Percentiles rank a stretch among this genome's conserved stretches.
Evolutionary conservation across 2,888 invertebrate species (phyloP).

Genomic region (Chironomus riparius): DNA sequence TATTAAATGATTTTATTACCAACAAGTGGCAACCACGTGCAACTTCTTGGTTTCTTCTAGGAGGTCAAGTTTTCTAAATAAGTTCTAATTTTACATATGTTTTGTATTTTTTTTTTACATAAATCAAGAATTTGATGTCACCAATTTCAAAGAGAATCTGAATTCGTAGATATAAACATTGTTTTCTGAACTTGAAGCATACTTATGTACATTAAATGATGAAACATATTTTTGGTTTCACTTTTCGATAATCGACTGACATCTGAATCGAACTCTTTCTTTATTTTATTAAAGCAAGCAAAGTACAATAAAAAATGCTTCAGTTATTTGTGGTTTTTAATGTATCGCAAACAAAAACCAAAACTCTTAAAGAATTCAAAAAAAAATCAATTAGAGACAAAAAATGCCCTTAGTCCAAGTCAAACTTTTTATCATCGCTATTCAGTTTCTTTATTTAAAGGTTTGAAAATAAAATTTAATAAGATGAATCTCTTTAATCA

Average conservation of each 20-base stretch:
- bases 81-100: too few relatives aligned
- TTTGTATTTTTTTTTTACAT: too few relatives aligned
- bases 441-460: constrained; percentile 3
- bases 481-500: constrained; percentile 22
- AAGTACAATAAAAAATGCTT: background rate
- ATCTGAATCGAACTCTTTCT: background rate
- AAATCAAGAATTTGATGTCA: too few relatives aligned
- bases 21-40: too few relatives aligned
- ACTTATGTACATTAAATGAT: background rate
- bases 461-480: constrained; percentile 12
- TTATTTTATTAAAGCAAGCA: background rate
- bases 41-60: too few relatives aligned
- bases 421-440: background rate
- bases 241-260: background rate
- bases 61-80: too few relatives aligned
- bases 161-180: background rate
- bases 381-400: background rate
- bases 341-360: too few relatives aligned
- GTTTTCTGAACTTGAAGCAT: too few relatives aligned
- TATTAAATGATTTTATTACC: too few relatives aligned
- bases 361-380: background rate
- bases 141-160: too few relatives aligned
- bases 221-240: background rate
- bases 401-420: background rate
- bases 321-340: background rate